Conservation (phyloP, 2,797 vertebrate genomes). For the Cossypha caffra region DNA sequence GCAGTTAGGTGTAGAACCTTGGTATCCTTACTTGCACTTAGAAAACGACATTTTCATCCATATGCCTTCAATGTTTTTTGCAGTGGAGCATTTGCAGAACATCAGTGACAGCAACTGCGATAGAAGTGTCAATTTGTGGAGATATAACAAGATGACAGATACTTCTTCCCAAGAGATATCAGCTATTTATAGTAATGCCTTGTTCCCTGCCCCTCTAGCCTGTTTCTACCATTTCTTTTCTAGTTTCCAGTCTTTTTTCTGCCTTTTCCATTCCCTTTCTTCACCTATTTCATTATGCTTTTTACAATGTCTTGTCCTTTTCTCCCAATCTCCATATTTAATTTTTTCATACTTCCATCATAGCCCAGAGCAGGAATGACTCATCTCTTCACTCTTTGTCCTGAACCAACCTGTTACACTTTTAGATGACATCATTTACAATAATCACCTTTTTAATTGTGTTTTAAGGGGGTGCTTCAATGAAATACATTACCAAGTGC, state of each 20-base stretch:
- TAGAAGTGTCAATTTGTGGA: slow-evolving; percentile 31
- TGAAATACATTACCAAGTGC: not conserved
- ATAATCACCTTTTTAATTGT: not conserved
- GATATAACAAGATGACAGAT: slow-evolving; percentile 37
- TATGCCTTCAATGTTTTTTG: slow-evolving; percentile 1
- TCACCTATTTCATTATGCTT: not conserved
- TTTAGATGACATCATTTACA: not conserved
- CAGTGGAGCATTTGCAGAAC: slow-evolving; percentile 24
- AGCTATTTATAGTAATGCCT: slow-evolving; percentile 1
- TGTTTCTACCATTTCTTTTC: not conserved
- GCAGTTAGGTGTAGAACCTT: not conserved
- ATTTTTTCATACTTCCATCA: not conserved
- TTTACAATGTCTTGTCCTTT: not conserved
- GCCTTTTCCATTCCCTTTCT: not conserved
- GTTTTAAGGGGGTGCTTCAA: not conserved
- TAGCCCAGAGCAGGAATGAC: not conserved
- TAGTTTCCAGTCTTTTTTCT: not conserved
- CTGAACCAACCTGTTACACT: not conserved
- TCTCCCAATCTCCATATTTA: not conserved
- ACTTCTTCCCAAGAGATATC: slow-evolving; percentile 9
- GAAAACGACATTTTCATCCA: not conserved
- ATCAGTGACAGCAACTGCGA: slow-evolving; percentile 24
- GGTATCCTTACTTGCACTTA: not conserved
- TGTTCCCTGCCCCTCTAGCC: not conserved
- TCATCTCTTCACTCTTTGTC: not conserved